Evolutionary conservation across 2,888 invertebrate species (phyloP), one percentile per base, ranked within the genome.

Genomic region (Euclidia mi): DNA sequence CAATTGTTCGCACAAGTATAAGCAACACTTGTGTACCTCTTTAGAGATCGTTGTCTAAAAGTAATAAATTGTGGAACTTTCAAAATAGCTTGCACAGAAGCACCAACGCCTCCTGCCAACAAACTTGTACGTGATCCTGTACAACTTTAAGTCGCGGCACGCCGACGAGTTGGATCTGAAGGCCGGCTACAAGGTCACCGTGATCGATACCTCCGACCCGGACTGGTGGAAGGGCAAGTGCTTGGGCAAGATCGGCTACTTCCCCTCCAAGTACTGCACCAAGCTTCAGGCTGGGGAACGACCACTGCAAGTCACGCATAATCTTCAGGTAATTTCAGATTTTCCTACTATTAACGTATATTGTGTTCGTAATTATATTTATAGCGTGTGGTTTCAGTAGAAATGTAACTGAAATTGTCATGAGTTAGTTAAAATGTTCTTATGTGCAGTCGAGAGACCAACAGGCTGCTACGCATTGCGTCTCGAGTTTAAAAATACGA

Each of bases 191-290:
- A 96, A 96, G 82, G 97, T 99, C 48, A 98, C 98, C 9, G 98
- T 99, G 55, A 98, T 98, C 71, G 99, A 99, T 86, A 98, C 98
- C 40, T 97, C 98, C 0, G 99, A 99, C 90, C 97, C 98, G 9
- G 98, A 99, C 84, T 99, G 99, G 99, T 99, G 99, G 99, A 98
- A 98, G 94, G 99, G 99, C 41, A 98, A 98, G 88, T 98, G 98
- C 81, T 95, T 98, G 61, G 98, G 99, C 20, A 96, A 97, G 79
- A 96, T 97, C 44, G 99, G 99, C 9, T 99, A 97, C 92, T 99
- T 99, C 85, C 99, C 99, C 2, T 98, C 98, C 18, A 98, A 98
- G 81, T 99, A 99, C 84, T 98, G 99, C 72, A 98, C 98, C 57
- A 97, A 98, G 79, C 93, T 99, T 53, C 97, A 98, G 82, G 97